Base-by-base conservation (phyloP, 2,888 invertebrate genomes). In the Drosophila kuntzei region DNA sequence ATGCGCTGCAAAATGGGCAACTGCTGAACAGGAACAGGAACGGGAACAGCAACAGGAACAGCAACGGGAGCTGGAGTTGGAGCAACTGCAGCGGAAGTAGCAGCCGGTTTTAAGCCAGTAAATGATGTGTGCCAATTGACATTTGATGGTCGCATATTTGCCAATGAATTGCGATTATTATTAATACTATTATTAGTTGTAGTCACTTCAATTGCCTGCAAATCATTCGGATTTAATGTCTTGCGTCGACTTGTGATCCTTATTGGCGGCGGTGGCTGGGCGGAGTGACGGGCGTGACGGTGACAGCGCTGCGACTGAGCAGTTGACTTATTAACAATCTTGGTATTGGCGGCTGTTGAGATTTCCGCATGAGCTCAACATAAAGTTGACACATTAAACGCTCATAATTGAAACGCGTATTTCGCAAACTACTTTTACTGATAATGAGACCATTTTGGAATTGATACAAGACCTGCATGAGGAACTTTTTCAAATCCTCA, bases 401-500 rank as follows among this genome's bases (percentile, higher is more conserved):
- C 0, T 86, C 86, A 3, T 77, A 60, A 0, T 71, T 68, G 49
- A 67, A 86, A 36, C 76, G 76, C 0, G 91, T 90, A 0, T 71
- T 60, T 0, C 67, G 54, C 16, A 91, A 65, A 53, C 90, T 89
- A 46, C 66, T 80, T 53, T 90, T 90, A 32, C 80, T 89, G 0
- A 91, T 63, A 7, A 91, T 73, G 2, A 92, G 66, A 0, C 91
- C 91, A 55, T 90, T 92, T 4, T 87, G 87, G 49, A 92, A 91
- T 29, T 91, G 80, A 16, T 90, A 51, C 20, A 86, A 67, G 36
- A 90, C 60, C 49, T 90, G 83, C 12, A 76, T 43, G 1, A 90
- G 76, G 55, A 78, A 91, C 27, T 75, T 74, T 9, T 60, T 69
- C 1, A 91, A 54, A 2, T 84, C 79, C 0, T 2, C 7, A 12